Evolutionary conservation across 2,888 invertebrate genomes (phyloP).

Genomic region (Eupithecia vulgata): DNA sequence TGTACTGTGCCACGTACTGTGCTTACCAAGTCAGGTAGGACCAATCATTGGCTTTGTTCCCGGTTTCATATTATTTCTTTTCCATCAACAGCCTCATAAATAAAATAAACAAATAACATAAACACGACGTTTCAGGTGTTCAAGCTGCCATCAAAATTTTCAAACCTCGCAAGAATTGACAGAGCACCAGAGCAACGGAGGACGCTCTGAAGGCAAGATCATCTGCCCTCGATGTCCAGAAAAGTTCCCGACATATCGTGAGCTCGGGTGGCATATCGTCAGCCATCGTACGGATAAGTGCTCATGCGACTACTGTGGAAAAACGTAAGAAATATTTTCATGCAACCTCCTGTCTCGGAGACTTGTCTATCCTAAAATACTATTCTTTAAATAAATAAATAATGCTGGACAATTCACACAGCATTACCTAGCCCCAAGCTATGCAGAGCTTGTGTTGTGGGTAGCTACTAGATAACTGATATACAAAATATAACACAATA

Average conservation of each 20-base stretch:
- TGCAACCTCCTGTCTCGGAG: not conserved
- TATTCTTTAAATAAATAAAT: no score
- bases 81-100: not conserved
- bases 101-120: no score
- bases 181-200: conserved; percentile 76
- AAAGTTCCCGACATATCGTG: conserved; percentile 75
- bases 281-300: conserved; percentile 69
- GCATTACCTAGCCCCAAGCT: no score
- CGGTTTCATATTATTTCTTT: not conserved
- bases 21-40: not conserved
- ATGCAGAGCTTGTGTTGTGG: no score
- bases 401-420: no score
- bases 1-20: not conserved
- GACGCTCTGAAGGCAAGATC: conserved; percentile 74
- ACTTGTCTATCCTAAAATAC: no score
- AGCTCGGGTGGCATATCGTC: conserved; percentile 71
- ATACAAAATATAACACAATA: no score
- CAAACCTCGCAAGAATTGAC: conserved; percentile 73
- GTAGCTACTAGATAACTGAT: no score
- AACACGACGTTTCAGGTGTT: conserved; percentile 60
- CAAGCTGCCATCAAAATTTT: conserved; percentile 76
- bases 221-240: conserved; percentile 73
- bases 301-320: conserved; percentile 78
- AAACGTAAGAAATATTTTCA: conserved; percentile 62
- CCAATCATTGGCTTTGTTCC: not conserved